These are phyloP conservation scores for Bombus superbus DNA, from an alignment of 1,140 invertebrate genomes.

Conservation along the genomic window DNA sequence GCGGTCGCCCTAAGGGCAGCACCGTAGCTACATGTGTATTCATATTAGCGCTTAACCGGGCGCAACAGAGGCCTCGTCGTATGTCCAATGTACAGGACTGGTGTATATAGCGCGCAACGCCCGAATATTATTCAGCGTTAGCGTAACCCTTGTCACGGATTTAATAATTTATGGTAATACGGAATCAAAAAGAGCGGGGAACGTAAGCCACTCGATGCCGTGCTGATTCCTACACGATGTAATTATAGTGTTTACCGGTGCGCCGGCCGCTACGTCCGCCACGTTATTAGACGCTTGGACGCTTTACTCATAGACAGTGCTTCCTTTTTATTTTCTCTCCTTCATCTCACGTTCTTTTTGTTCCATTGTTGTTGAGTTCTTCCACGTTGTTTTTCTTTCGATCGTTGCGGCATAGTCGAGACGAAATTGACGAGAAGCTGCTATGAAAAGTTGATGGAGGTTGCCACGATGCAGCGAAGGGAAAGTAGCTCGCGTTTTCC, in stretches of 20 bases:
- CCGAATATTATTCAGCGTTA: slow-evolving; percentile 47
- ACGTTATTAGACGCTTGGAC: not conserved
- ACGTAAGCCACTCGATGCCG: slow-evolving; percentile 23
- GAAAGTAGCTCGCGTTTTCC: not conserved
- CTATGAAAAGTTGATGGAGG: not conserved
- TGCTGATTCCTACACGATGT: slow-evolving; percentile 24
- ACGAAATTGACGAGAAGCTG: not conserved
- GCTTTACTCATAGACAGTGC: not conserved
- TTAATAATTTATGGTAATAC: slow-evolving; percentile 39
- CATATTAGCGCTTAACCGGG: slow-evolving; percentile 29
- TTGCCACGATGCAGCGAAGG: too few species aligned
- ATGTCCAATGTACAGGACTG: too few species aligned
- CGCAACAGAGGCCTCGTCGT: not conserved
- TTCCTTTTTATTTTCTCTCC: not conserved
- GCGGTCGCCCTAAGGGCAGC: slow-evolving; percentile 21
- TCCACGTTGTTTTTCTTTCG: not conserved
- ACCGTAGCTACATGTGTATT: slow-evolving; percentile 8
- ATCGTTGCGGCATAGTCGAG: not conserved
- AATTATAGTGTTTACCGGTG: slow-evolving; percentile 19
- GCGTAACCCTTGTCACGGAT: slow-evolving; percentile 20
- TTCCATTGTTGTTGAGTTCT: not conserved
- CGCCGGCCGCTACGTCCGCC: not conserved
- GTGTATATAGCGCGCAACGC: not conserved
- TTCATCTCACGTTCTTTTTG: too few species aligned
- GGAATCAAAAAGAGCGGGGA: slow-evolving; percentile 13